phyloP scores from a whole-genome alignment of 1,140 invertebrate species.

The Araneus ventricosus region DNA sequence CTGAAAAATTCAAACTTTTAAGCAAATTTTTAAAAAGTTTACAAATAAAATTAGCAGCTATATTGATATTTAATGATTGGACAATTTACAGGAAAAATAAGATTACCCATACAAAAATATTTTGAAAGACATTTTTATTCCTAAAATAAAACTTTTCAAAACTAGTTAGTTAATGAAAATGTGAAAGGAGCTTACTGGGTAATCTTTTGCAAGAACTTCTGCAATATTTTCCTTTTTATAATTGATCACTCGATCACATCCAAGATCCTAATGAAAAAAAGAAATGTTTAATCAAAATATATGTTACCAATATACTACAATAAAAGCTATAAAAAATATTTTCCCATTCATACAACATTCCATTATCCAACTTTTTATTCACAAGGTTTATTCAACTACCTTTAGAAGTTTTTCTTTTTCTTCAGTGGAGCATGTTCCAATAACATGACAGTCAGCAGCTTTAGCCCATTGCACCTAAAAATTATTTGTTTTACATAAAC shows the following conservation, averaged over 20 bases:
- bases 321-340: no score
- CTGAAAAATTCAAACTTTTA: slow-evolving; percentile 74
- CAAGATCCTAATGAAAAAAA: slow-evolving; percentile 76
- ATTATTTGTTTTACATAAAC: no score
- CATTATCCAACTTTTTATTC: no score
- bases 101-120: not conserved
- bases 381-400: slow-evolving; percentile 36
- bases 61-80: not conserved
- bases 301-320: no score
- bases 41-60: no score
- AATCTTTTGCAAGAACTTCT: slow-evolving; percentile 63
- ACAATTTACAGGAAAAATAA: not conserved
- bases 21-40: not conserved
- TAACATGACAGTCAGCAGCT: slow-evolving; percentile 80
- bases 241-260: slow-evolving; percentile 80
- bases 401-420: slow-evolving; percentile 80
- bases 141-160: no score
- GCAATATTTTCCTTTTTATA: slow-evolving; percentile 80
- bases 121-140: no score
- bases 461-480: slow-evolving; percentile 79
- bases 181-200: slow-evolving; percentile 43
- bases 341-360: not conserved
- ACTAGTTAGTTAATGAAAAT: not conserved
- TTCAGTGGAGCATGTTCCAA: slow-evolving; percentile 81
- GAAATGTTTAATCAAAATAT: not conserved